Evolutionary conservation across 1,140 invertebrate species (phyloP).

Genomic region (Spodoptera frugiperda): DNA sequence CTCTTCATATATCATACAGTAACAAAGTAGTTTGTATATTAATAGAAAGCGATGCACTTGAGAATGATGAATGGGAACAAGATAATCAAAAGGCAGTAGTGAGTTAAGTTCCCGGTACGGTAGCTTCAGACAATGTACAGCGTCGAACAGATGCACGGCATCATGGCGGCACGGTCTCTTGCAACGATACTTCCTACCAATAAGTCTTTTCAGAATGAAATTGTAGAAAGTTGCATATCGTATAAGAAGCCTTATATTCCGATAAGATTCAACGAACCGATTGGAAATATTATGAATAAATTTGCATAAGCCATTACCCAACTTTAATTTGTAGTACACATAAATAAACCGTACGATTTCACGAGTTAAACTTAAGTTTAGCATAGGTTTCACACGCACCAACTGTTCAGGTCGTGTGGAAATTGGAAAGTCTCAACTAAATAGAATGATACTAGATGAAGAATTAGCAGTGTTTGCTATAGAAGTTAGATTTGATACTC

Average conservation of each 20-base stretch:
- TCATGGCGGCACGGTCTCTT: conserved; percentile 8
- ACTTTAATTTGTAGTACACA: conserved; percentile 2
- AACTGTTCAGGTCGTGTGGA: neutral
- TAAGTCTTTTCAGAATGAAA: conserved; percentile 2
- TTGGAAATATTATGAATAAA: conserved; percentile 34
- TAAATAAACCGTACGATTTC: conserved; percentile 4
- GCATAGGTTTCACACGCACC: neutral
- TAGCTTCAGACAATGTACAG: conserved; percentile 50
- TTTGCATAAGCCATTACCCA: conserved; percentile 9
- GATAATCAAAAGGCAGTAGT: conserved; percentile 53
- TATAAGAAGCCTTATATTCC: neutral
- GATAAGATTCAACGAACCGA: conserved; percentile 15
- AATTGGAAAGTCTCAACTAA: neutral
- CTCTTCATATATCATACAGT: conserved; percentile 38
- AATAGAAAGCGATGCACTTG: conserved; percentile 58
- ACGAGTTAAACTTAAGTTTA: neutral
- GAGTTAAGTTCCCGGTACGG: conserved; percentile 49
- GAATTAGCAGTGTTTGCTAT: too few relatives aligned
- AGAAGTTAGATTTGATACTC: neutral
- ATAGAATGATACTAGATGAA: neutral
- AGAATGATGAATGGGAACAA: conserved; percentile 55
- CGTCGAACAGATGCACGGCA: conserved; percentile 42
- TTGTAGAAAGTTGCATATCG: conserved; percentile 6
- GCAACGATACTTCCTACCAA: conserved; percentile 29
- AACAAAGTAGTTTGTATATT: conserved; percentile 49